These are phyloP conservation scores for Lasioglossum zephyrum DNA, from an alignment of 2,888 invertebrate genomes.

Conservation along the genomic window DNA sequence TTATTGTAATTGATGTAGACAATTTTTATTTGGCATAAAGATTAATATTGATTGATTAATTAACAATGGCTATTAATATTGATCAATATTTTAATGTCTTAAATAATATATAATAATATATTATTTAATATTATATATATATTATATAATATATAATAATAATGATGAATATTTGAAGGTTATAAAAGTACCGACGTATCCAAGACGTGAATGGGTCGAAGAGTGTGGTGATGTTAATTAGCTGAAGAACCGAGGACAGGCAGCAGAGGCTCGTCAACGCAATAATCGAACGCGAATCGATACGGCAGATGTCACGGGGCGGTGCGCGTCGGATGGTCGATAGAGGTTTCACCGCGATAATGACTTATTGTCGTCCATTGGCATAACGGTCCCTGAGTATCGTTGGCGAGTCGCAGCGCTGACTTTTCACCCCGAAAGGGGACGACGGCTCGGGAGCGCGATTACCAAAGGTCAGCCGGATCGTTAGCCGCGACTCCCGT, in stretches of 20 bases:
- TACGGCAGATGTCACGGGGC: not conserved
- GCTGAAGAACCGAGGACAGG: not conserved
- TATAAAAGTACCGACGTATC: no score
- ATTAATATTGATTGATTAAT: no score
- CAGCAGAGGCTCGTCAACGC: not conserved
- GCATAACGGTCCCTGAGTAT: conserved; percentile 58
- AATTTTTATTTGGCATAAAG: no score
- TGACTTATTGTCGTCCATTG: conserved; percentile 62
- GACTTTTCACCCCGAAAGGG: conserved; percentile 60
- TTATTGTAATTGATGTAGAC: no score
- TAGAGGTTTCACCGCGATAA: conserved; percentile 61
- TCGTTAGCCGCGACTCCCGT: conserved; percentile 64
- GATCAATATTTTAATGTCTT: no score
- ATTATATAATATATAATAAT: no score
- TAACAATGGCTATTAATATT: no score
- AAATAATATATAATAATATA: no score
- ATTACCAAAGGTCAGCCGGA: conserved; percentile 65
- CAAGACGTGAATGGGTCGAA: not conserved
- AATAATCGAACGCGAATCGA: conserved; percentile 16
- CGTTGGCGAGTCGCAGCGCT: conserved; percentile 39
- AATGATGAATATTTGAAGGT: no score
- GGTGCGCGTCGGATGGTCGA: conserved; percentile 22
- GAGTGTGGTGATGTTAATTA: not conserved
- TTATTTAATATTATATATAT: no score
- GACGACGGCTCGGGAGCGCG: conserved; percentile 47